Conservation (phyloP, 2,113 vertebrate genomes). For the Hydrolagus affinis region DNA sequence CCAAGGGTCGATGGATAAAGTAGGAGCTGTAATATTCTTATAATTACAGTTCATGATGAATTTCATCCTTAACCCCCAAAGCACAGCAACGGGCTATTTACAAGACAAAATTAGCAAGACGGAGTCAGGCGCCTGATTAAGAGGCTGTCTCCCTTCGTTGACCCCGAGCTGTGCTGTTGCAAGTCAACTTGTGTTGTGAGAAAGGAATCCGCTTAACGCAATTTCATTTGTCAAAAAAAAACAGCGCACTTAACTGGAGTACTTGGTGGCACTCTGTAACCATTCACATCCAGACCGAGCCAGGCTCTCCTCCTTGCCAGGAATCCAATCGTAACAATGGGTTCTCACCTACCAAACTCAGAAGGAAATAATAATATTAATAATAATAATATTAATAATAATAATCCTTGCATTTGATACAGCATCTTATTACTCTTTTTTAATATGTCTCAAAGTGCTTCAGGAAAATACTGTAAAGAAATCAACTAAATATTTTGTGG, state of each 20-base stretch:
- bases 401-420: too few relatives aligned
- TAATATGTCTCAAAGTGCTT: too few relatives aligned
- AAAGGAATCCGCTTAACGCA: neutral
- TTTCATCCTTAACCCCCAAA: constrained; percentile 7
- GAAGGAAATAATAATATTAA: neutral
- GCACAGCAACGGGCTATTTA: neutral
- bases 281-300: neutral
- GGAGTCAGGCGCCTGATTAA: neutral
- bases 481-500: too few relatives aligned
- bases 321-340: neutral
- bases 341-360: neutral
- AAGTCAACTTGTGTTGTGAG: constrained; percentile 1
- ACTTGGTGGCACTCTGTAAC: neutral
- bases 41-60: constrained; percentile 13
- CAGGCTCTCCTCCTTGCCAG: neutral
- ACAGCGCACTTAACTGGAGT: constrained; percentile 17
- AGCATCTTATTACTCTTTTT: too few relatives aligned
- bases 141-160: constrained; percentile 8
- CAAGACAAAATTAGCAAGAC: constrained; percentile 11
- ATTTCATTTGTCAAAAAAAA: neutral
- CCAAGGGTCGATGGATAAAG: constrained; percentile 9
- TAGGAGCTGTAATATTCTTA: constrained; percentile 15
- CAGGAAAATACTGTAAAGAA: too few relatives aligned
- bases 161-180: neutral
- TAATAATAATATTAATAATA: constrained; percentile 8